Base-by-base conservation (phyloP, 2,888 invertebrate species). In the Callosobruchus maculatus region DNA sequence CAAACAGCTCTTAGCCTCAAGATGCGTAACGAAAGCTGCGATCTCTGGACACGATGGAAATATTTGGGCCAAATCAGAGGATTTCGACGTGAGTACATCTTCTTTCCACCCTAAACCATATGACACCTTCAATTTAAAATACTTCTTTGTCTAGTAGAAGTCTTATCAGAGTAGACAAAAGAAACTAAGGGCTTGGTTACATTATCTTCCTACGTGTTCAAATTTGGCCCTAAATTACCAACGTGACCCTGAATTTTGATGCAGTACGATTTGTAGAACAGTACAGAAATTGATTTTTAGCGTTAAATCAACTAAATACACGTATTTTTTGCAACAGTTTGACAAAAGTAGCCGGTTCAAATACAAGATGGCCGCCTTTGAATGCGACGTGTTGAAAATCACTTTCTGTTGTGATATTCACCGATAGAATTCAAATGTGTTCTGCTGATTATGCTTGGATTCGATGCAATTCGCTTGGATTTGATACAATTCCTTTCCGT, bases 41-140 rank as follows among this genome's bases (percentile, higher is more conserved):
- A 97, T 97, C 89, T 95, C 95, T 88, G 97, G 97, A 89, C 96
- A 95, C 91, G 96, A 97, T 89, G 97, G 97, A 88, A 95, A 95
- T 90, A 92, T 96, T 88, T 97, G 97, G 97, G 97, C 96, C 85
- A 96, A 95, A 91, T 96, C 96, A 78, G 95, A 94, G 83, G 94
- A 93, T 89, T 97, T 97, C 89, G 95, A 96, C 90, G 97, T 97
- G 91, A 95, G 95, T 94, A 84, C 71, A 5, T 22, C 18, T 7
- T n/a, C 4, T 20, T 22, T 49, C 18, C 1, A 30, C 30, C 49
- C 49, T 13, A 7, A 49, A 49, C 2, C 26, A 26, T 13, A 49
- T 18, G 49, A 49, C 18, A 49, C 1, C 13, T 49, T 18, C 18
- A 49, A 5, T 5, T 49, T 49, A 49, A 49, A 49, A 7, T 18